Evolutionary conservation across 2,888 invertebrate genomes (phyloP), one percentile per base, ranked within the genome.

Genomic region (Empis livida): DNA sequence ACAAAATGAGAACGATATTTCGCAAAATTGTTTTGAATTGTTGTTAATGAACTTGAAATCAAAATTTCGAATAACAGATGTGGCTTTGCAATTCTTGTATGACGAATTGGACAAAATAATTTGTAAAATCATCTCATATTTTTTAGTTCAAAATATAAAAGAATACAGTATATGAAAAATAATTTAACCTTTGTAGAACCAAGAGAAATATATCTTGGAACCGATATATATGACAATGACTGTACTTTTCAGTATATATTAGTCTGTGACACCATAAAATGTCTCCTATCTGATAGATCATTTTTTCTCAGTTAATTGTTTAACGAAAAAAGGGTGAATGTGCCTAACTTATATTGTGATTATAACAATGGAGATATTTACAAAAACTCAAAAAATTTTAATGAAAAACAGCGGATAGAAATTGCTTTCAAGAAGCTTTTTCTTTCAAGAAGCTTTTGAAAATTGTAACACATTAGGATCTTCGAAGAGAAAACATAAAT

Each of bases 371-470:
- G 46, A 38, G 42, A 37, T 10, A 16, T 43, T 14, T 49, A 46
- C 31, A 46, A 43, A 39, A 30, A 27, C 4, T 42, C 42, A 11
- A 5, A 15, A 6, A 39, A 44, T 44, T 47, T 47, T 17, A 43
- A 27, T 31, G 16, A 15, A 13, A 16, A 17, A 10, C 43, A 43
- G 39, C 17, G 17, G 31, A 43, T 49, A 11, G 40, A 46, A 44
- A 37, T 49, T 32, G 27, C 2, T 49, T 45, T 43, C 50, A 50
- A 47, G 52, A 48, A 48, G 42, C 48, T 17, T 51, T 31, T 13
- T 51, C 2, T 49, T 45, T 43, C 50, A 50, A 47, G 52, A 48
- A 48, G 42, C 48, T 17, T 52, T 52, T 40, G 48, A 52, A 48
- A 40, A 41, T 10, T 52, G 51, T 17, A 52, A 52, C 41, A 44